phyloP scores from a whole-genome alignment of 2,797 vertebrate species.

The Gymnothorax reevesii region DNA sequence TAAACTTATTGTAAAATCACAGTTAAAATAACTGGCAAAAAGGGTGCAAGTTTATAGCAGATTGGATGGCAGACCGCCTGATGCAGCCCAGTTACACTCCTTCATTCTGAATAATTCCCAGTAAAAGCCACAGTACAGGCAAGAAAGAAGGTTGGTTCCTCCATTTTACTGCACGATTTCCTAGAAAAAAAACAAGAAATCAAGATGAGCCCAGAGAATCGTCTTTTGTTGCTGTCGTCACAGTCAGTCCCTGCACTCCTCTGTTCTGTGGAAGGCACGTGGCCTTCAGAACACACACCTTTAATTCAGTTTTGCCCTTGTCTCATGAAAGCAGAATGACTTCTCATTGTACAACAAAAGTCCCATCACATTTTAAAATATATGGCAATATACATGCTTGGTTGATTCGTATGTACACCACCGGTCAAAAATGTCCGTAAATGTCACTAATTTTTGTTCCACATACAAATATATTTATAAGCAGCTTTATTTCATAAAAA shows the following conservation, averaged over 20 bases:
- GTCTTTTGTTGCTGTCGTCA: background rate
- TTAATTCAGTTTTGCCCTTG: slow-evolving; percentile 4
- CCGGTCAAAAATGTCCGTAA: too few relatives aligned
- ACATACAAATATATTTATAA: too few relatives aligned
- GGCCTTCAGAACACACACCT: background rate
- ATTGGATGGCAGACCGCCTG: too few relatives aligned
- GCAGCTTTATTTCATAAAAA: too few relatives aligned
- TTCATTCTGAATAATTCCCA: background rate
- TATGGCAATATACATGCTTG: background rate
- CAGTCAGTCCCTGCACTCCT: background rate
- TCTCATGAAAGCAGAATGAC: background rate
- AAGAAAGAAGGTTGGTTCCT: background rate
- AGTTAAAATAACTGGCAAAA: too few relatives aligned
- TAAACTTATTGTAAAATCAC: too few relatives aligned
- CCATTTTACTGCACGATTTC: background rate
- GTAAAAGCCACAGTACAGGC: background rate
- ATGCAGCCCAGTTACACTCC: too few relatives aligned
- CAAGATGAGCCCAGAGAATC: background rate
- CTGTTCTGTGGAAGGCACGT: background rate
- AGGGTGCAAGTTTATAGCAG: too few relatives aligned
- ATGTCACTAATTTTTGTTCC: too few relatives aligned
- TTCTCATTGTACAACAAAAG: background rate
- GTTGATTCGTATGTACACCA: background rate
- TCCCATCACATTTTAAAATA: background rate
- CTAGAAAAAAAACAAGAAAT: background rate